These are phyloP conservation scores for Mastigias papua DNA, from an alignment of 30 jellyfish, hydroid and myxozoan genomes.

Conservation along the genomic window DNA sequence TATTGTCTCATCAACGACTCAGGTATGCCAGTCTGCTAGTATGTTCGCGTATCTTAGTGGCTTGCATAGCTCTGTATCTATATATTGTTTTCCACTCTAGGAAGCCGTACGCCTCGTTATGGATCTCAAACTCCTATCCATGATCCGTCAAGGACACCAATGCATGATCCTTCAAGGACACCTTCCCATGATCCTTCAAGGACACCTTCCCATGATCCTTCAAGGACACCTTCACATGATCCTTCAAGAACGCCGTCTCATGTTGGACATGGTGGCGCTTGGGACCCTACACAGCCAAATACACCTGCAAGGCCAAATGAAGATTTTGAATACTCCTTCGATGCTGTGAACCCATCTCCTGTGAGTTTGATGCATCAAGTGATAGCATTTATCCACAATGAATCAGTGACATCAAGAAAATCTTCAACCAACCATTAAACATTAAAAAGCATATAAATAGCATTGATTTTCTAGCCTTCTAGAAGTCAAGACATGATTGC, in stretches of 20 bases:
- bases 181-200: constrained; percentile 96
- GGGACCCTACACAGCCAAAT: constrained; percentile 99
- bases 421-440: too few relatives aligned
- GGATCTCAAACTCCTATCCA: constrained; percentile 96
- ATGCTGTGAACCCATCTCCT: constrained; percentile 98
- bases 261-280: constrained; percentile 99
- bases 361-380: too few relatives aligned
- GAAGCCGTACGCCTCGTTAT: constrained; percentile 90
- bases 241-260: constrained; percentile 96
- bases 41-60: too few relatives aligned
- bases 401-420: too few relatives aligned
- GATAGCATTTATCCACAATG: too few relatives aligned
- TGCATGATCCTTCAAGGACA: constrained; percentile 91
- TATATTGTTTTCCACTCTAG: constrained; percentile 2
- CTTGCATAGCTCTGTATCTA: background rate
- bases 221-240: constrained; percentile 91
- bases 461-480: too few relatives aligned
- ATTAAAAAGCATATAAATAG: too few relatives aligned
- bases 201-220: constrained; percentile 97
- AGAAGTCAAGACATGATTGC: too few relatives aligned
- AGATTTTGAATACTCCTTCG: constrained; percentile 93
- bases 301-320: constrained; percentile 99
- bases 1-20: too few relatives aligned
- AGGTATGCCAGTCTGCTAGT: too few relatives aligned
- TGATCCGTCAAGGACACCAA: constrained; percentile 97